Conservation (phyloP, 2,797 vertebrate genomes). For the Crax fasciolata region DNA sequence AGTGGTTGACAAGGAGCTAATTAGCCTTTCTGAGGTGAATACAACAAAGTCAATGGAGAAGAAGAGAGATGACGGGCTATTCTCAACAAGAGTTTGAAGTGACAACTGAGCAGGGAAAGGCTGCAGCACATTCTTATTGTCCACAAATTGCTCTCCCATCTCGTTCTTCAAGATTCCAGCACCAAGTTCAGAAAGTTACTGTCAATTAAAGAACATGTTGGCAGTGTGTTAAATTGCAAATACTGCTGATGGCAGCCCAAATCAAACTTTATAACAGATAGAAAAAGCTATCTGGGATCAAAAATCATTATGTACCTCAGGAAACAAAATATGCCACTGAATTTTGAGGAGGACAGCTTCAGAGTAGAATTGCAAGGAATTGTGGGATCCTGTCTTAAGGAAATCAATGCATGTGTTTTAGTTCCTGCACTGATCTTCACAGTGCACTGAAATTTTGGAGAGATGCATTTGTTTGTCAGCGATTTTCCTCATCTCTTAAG, state of each 20-base stretch:
- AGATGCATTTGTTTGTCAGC: background rate
- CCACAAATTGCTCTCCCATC: constrained; percentile 25
- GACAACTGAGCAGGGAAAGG: background rate
- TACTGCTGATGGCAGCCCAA: constrained; percentile 1
- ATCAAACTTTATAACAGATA: background rate
- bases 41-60: background rate
- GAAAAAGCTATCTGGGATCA: background rate
- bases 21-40: constrained; percentile 27
- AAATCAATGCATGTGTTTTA: background rate
- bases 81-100: constrained; percentile 16
- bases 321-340: background rate
- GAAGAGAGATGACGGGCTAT: background rate
- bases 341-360: background rate
- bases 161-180: background rate
- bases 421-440: background rate
- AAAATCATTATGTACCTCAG: background rate
- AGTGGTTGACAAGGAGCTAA: constrained; percentile 41
- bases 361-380: background rate
- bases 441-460: background rate
- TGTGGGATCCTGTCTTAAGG: background rate
- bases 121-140: background rate
- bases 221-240: background rate
- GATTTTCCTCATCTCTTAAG: background rate
- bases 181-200: background rate
- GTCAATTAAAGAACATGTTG: constrained; percentile 42